phyloP scores from a whole-genome alignment of 2,888 invertebrate genomes.

The Dryadula phaetusa region DNA sequence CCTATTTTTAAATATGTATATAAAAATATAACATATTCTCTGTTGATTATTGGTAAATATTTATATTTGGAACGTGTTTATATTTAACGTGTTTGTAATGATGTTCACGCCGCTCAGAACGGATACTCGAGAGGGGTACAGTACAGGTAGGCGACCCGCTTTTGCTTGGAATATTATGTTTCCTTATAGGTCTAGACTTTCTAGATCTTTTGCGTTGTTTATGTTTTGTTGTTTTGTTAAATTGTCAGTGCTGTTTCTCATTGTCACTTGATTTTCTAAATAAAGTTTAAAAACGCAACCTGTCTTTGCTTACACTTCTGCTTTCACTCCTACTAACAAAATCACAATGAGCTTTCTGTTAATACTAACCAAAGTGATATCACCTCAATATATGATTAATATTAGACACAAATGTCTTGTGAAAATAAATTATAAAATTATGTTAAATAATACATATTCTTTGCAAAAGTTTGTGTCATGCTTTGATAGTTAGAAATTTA shows the following conservation, averaged over 20 bases:
- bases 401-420: too few species aligned
- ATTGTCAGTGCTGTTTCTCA: slow-evolving; percentile 68
- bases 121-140: slow-evolving; percentile 77
- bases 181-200: slow-evolving; percentile 48
- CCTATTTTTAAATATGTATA: slow-evolving; percentile 4
- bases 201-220: slow-evolving; percentile 53
- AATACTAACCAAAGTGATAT: slow-evolving; percentile 11
- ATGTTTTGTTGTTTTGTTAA: slow-evolving; percentile 63
- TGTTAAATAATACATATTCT: too few species aligned
- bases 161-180: slow-evolving; percentile 41
- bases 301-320: slow-evolving; percentile 69
- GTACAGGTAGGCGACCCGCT: slow-evolving; percentile 70
- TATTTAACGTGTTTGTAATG: slow-evolving; percentile 56
- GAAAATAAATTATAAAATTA: too few species aligned
- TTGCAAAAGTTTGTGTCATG: too few species aligned
- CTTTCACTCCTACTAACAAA: slow-evolving; percentile 55
- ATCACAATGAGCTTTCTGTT: slow-evolving; percentile 4
- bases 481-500: too few species aligned
- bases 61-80: slow-evolving; percentile 71
- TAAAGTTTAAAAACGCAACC: slow-evolving; percentile 60
- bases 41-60: slow-evolving; percentile 70
- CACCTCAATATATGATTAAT: neutral
- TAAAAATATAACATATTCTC: slow-evolving; percentile 58
- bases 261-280: slow-evolving; percentile 74
- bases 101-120: slow-evolving; percentile 78